These are phyloP conservation scores for Delphinapterus leucas DNA, from an alignment of 2,113 vertebrate species.

Conservation along the genomic window DNA sequence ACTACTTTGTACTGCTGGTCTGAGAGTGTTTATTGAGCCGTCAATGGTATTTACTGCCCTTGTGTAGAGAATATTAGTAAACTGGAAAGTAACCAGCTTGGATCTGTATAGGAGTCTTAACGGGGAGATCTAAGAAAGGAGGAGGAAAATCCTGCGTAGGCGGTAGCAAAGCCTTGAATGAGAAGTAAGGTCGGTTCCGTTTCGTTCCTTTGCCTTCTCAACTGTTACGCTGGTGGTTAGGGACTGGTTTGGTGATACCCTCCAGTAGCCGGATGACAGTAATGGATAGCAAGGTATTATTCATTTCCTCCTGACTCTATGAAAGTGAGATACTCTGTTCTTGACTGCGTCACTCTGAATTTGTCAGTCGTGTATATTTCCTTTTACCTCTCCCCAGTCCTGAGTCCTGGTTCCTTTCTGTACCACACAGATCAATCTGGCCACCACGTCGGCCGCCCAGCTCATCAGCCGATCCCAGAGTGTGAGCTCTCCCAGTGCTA, in stretches of 20 bases:
- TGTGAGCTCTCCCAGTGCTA: slow-evolving; percentile 88
- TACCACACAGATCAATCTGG: slow-evolving; percentile 83
- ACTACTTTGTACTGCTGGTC: neutral
- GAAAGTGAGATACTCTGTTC: neutral
- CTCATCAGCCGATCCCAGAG: slow-evolving; percentile 87
- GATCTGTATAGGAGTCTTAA: neutral
- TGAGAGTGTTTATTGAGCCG: neutral
- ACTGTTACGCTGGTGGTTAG: neutral
- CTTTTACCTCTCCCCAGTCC: neutral
- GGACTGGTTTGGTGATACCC: neutral
- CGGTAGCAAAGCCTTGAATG: neutral
- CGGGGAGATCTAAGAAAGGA: neutral
- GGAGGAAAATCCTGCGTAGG: neutral
- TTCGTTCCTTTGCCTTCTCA: neutral
- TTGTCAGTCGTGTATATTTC: neutral
- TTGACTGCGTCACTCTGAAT: neutral
- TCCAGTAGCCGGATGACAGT: neutral
- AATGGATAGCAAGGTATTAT: neutral
- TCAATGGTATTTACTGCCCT: neutral
- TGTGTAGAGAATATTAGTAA: neutral
- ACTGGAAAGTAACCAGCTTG: neutral
- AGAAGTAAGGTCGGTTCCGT: neutral
- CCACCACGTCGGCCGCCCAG: slow-evolving; percentile 86
- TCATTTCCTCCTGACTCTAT: neutral
- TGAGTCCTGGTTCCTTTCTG: slow-evolving; percentile 46